Conservation (phyloP, 2,797 vertebrate genomes). For the Ataeniobius toweri region DNA sequence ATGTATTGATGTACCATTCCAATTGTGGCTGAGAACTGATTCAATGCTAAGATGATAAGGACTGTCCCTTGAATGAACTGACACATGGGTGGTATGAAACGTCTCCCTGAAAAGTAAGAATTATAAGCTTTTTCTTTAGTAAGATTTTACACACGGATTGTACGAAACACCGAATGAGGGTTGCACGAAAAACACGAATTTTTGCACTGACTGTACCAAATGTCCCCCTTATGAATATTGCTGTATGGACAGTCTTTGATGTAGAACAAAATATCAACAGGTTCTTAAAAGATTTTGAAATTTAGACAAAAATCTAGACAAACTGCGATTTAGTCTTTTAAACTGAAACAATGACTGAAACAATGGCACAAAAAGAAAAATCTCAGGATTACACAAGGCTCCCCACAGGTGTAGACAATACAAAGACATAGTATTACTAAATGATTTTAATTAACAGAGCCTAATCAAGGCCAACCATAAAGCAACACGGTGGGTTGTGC, state of each 20-base stretch:
- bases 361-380: slow-evolving; percentile 47
- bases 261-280: background rate
- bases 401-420: slow-evolving; percentile 48
- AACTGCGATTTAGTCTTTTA: background rate
- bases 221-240: background rate
- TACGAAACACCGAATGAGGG: too few species aligned
- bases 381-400: slow-evolving; percentile 53
- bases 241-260: background rate
- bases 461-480: slow-evolving; percentile 58
- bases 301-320: background rate
- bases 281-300: background rate
- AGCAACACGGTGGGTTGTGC: slow-evolving; percentile 45
- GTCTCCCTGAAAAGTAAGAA: too few species aligned
- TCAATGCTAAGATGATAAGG: too few species aligned
- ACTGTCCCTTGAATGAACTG: too few species aligned
- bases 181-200: too few species aligned
- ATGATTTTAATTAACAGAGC: slow-evolving; percentile 72
- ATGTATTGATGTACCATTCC: too few species aligned
- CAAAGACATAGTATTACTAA: slow-evolving; percentile 58
- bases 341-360: slow-evolving; percentile 42
- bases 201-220: background rate
- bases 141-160: too few species aligned
- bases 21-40: too few species aligned
- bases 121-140: too few species aligned
- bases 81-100: too few species aligned